Percentiles rank a stretch among this genome's conserved stretches.
These are phyloP conservation scores for Prionchulus punctatus DNA, from an alignment of 2,888 invertebrate species.

Conservation along the genomic window DNA sequence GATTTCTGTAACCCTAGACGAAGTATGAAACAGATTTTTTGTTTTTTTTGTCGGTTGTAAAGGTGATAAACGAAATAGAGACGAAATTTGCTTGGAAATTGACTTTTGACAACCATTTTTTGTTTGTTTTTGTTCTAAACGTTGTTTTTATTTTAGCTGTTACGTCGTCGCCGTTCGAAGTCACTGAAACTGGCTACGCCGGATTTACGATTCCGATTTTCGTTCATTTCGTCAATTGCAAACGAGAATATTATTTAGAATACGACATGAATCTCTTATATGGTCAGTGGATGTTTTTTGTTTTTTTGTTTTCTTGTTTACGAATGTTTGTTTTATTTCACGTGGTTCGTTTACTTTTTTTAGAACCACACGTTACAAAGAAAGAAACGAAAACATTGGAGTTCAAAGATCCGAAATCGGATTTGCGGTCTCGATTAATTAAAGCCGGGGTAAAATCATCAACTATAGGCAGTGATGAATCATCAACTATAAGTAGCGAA, in stretches of 20 bases:
- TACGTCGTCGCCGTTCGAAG: constrained; percentile 8
- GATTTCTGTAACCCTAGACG: constrained; percentile 9
- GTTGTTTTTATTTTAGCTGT: constrained; percentile 9
- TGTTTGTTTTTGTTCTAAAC: no score
- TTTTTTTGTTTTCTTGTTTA: no score
- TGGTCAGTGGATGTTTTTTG: neutral
- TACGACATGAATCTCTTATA: constrained; percentile 10
- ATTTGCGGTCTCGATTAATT: neutral
- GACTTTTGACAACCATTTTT: constrained; percentile 7
- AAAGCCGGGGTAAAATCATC: constrained; percentile 4
- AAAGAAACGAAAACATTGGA: constrained; percentile 1
- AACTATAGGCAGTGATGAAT: no score
- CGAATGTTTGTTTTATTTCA: no score
- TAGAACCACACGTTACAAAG: neutral
- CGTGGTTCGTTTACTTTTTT: neutral
- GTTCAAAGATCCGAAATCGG: neutral
- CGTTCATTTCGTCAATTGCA: neutral
- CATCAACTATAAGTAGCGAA: no score
- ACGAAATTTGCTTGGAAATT: constrained; percentile 14
- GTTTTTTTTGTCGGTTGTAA: no score
- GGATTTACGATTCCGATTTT: constrained; percentile 8
- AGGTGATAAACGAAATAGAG: no score
- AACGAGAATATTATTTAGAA: neutral
- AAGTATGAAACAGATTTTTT: no score
- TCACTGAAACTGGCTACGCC: constrained; percentile 12